Evolutionary conservation across 2,113 vertebrate genomes (phyloP).

Genomic region (Sterna hirundo): DNA sequence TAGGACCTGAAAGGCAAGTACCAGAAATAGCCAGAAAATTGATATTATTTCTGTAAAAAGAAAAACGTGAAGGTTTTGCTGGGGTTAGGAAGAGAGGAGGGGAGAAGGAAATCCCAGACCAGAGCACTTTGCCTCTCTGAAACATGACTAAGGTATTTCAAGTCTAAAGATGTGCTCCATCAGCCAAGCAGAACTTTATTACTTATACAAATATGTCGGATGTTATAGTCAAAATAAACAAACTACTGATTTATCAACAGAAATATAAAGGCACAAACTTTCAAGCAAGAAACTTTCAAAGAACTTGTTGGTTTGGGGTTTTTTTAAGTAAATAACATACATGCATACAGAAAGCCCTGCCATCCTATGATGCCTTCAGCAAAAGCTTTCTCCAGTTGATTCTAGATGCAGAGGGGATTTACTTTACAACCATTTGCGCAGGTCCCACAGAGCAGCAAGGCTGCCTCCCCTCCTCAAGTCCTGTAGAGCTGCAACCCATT

Average conservation of each 20-base stretch:
- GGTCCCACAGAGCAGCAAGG: neutral
- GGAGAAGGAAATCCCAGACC: neutral
- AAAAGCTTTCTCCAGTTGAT: neutral
- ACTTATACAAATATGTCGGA: neutral
- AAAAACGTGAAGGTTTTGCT: neutral
- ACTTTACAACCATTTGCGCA: neutral
- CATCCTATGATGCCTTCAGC: neutral
- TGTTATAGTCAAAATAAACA: neutral
- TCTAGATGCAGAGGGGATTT: neutral
- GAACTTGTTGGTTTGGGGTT: no score
- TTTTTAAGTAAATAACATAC: neutral
- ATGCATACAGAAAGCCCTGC: neutral
- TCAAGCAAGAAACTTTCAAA: neutral
- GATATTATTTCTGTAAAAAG: conserved; percentile 16
- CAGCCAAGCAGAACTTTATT: neutral
- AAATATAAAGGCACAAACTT: neutral
- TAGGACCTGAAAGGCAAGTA: neutral
- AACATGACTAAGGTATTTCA: neutral
- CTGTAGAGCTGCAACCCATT: neutral
- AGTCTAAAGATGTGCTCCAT: neutral
- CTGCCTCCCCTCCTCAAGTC: neutral
- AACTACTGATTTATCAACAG: neutral
- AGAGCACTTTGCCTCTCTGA: neutral
- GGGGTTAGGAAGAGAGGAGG: neutral
- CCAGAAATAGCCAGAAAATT: conserved; percentile 24